Evolutionary conservation across 2,797 vertebrate species (phyloP).

Genomic region (Malacoctenus gilli): DNA sequence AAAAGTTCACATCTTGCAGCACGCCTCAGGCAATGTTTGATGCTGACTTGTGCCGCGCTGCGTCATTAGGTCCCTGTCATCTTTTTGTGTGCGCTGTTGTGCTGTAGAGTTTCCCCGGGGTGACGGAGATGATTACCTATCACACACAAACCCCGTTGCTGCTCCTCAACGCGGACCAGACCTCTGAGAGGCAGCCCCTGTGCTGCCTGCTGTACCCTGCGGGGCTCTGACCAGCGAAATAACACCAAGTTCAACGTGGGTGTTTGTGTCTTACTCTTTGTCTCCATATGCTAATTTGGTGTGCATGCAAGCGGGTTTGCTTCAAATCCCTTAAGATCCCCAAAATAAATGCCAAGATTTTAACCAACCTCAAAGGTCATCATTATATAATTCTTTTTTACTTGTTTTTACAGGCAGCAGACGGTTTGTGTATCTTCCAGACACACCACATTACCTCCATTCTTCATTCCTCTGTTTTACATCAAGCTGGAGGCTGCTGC

Average conservation of each 20-base stretch:
- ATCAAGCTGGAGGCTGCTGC: constrained; percentile 13
- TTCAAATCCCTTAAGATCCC: constrained; percentile 13
- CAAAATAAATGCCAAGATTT: constrained; percentile 33
- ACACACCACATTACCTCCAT: constrained; percentile 33
- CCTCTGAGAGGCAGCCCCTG: constrained; percentile 72
- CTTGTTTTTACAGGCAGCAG: constrained; percentile 7
- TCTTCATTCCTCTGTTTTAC: constrained; percentile 25
- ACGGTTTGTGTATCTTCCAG: constrained; percentile 2
- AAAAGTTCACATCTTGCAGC: constrained; percentile 45
- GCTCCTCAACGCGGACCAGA: constrained; percentile 85
- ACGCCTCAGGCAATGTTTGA: constrained; percentile 31
- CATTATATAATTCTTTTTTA: constrained; percentile 15
- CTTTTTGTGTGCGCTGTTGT: constrained; percentile 47
- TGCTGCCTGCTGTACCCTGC: constrained; percentile 82
- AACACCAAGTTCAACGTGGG: constrained; percentile 11
- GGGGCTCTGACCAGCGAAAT: constrained; percentile 53
- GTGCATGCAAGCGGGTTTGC: not conserved
- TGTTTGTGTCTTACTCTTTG: constrained; percentile 4
- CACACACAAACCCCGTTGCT: constrained; percentile 84
- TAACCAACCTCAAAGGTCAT: constrained; percentile 21
- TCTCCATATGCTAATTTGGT: constrained; percentile 18
- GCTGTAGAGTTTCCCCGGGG: constrained; percentile 84
- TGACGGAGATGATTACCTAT: constrained; percentile 85
- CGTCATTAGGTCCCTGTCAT: constrained; percentile 59
- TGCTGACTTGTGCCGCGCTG: constrained; percentile 39